Percentiles rank a stretch among this genome's conserved stretches.
These are phyloP conservation scores for Aradophagus sp. DNA, from an alignment of 1,140 invertebrate genomes.

Conservation along the genomic window DNA sequence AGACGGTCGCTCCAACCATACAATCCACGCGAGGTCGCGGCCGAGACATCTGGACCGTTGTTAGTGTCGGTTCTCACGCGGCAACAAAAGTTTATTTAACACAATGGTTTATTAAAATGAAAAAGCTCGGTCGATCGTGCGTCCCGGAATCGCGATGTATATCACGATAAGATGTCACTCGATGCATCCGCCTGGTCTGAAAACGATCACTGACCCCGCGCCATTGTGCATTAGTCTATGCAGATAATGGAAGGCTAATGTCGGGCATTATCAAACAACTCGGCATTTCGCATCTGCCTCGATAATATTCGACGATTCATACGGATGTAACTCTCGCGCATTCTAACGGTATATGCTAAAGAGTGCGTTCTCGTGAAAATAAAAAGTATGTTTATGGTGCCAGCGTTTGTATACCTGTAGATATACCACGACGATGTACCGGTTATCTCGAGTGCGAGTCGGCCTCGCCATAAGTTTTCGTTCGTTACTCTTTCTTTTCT, in stretches of 20 bases:
- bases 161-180: slow-evolving; percentile 29
- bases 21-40: no score
- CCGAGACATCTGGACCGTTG: no score
- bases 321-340: slow-evolving; percentile 50
- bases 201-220: slow-evolving; percentile 28
- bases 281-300: slow-evolving; percentile 46
- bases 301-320: slow-evolving; percentile 57
- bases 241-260: slow-evolving; percentile 57
- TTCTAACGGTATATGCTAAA: slow-evolving; percentile 56
- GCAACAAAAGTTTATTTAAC: slow-evolving; percentile 20
- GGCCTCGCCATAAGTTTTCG: slow-evolving; percentile 56
- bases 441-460: slow-evolving; percentile 55
- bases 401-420: slow-evolving; percentile 46
- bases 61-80: no score
- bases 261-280: slow-evolving; percentile 52
- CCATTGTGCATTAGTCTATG: slow-evolving; percentile 49
- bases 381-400: slow-evolving; percentile 58
- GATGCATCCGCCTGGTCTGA: slow-evolving; percentile 19
- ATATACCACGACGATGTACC: slow-evolving; percentile 54
- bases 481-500: slow-evolving; percentile 58
- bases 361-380: slow-evolving; percentile 54
- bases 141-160: slow-evolving; percentile 22
- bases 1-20: no score
- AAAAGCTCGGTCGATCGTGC: slow-evolving; percentile 22
- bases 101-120: slow-evolving; percentile 35